Evolutionary conservation across 2,113 vertebrate species (phyloP).

Genomic region (Pseudopodoces humilis): DNA sequence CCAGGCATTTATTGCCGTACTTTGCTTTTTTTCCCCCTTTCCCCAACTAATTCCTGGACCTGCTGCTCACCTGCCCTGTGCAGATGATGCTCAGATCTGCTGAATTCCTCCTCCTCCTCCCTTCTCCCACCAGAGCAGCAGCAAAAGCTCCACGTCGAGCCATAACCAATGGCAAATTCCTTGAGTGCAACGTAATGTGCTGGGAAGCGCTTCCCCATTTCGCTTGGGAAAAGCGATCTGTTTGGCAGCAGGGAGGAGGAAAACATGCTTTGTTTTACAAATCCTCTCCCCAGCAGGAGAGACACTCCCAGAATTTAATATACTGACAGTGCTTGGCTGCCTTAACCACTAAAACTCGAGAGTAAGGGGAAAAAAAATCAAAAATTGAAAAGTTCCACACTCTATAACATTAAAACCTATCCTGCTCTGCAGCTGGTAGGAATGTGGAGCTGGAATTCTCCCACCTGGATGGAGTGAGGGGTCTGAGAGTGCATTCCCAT

Average conservation of each 20-base stretch:
- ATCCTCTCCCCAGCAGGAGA: conserved; percentile 64
- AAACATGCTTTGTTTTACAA: conserved; percentile 65
- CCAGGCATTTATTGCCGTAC: not conserved
- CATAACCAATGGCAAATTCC: conserved; percentile 60
- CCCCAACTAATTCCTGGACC: not conserved
- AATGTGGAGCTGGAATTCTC: not conserved
- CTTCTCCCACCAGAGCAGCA: not conserved
- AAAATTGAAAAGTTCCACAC: not conserved
- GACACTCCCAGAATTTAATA: conserved; percentile 63
- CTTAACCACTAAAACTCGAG: conserved; percentile 27
- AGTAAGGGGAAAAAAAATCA: not conserved
- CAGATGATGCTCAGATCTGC: not conserved
- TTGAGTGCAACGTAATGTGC: conserved; percentile 7
- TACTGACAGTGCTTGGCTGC: not conserved
- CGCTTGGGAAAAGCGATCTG: conserved; percentile 3
- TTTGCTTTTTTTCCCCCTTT: not conserved
- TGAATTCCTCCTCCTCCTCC: not conserved
- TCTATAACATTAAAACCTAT: rapidly evolving
- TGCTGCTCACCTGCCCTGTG: not conserved
- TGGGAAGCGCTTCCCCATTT: conserved; percentile 40
- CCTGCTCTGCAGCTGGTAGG: not conserved
- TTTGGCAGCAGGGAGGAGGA: conserved; percentile 48
- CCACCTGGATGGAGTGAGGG: not conserved
- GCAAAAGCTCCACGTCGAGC: not conserved
- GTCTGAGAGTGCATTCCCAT: not conserved